These are phyloP conservation scores for Drosophila equinoxialis DNA, from an alignment of 1,140 invertebrate genomes.

Conservation along the genomic window DNA sequence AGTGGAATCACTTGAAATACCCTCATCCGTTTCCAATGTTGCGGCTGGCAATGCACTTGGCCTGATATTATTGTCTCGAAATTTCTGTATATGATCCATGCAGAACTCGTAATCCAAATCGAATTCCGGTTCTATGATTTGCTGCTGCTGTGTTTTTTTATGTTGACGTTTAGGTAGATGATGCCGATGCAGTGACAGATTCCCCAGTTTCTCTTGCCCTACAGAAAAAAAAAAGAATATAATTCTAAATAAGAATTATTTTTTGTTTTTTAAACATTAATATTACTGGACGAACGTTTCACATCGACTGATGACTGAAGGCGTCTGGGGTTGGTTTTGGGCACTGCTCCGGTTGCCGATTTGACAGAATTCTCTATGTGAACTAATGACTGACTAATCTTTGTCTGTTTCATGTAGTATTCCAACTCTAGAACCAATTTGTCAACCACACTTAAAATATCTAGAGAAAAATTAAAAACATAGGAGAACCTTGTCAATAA, in stretches of 20 bases:
- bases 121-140: constrained; percentile 14
- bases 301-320: not conserved
- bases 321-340: constrained; percentile 22
- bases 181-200: not conserved
- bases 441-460: constrained; percentile 46
- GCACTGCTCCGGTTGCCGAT: constrained; percentile 30
- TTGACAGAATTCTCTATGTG: not conserved
- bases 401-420: not conserved
- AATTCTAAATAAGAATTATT: not conserved
- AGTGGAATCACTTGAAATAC: no score
- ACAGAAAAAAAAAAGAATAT: not conserved
- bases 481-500: no score
- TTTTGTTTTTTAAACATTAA: not conserved
- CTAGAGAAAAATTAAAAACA: constrained; percentile 23
- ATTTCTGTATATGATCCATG: constrained; percentile 53
- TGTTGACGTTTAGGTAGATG: no score
- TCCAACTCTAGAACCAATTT: constrained; percentile 37
- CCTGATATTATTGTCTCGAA: constrained; percentile 33
- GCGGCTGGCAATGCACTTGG: not conserved
- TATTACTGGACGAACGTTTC: constrained; percentile 4
- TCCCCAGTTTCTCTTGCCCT: constrained; percentile 10
- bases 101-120: constrained; percentile 58
- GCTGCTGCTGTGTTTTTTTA: not conserved
- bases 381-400: not conserved
- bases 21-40: no score